Percentiles rank a stretch among this genome's conserved stretches.
phyloP scores from a whole-genome alignment of 2,888 invertebrate species.

The Rhorus exstirpatorius region DNA sequence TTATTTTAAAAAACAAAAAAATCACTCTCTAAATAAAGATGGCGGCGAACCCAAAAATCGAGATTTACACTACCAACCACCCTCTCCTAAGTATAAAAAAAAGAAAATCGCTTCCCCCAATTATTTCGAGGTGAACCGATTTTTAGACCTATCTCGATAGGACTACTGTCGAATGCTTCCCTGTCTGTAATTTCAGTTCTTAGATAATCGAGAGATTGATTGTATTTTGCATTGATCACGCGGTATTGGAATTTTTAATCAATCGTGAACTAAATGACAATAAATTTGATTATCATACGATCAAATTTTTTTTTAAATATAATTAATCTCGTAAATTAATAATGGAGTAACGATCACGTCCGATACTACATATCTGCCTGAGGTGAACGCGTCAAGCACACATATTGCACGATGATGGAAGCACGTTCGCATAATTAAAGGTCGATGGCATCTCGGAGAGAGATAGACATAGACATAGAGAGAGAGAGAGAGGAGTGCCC shows the following conservation, averaged over 20 bases:
- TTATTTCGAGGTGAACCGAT: too few relatives aligned
- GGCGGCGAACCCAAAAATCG: too few relatives aligned
- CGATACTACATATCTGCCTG: slow-evolving; percentile 43
- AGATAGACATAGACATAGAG: slow-evolving; percentile 53
- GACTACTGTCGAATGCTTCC: too few relatives aligned
- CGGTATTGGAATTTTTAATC: neutral
- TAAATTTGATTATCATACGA: neutral
- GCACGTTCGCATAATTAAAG: slow-evolving; percentile 68
- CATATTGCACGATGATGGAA: slow-evolving; percentile 2
- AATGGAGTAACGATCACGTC: slow-evolving; percentile 32
- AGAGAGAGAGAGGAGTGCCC: slow-evolving; percentile 16
- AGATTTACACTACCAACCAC: too few relatives aligned
- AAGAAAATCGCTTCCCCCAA: too few relatives aligned
- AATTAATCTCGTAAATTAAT: slow-evolving; percentile 22
- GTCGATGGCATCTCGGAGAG: slow-evolving; percentile 62
- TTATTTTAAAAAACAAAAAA: too few relatives aligned
- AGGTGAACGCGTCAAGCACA: slow-evolving; percentile 32
- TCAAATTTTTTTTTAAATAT: neutral
- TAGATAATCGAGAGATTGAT: neutral
- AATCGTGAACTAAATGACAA: neutral
- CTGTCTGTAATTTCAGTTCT: too few relatives aligned
- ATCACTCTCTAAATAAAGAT: too few relatives aligned
- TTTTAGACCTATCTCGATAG: too few relatives aligned
- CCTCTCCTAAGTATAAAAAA: too few relatives aligned
- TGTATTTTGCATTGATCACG: neutral